Percentiles rank a stretch among this genome's conserved stretches.
phyloP scores from a whole-genome alignment of 2,113 vertebrate genomes.

The Coturnix japonica region DNA sequence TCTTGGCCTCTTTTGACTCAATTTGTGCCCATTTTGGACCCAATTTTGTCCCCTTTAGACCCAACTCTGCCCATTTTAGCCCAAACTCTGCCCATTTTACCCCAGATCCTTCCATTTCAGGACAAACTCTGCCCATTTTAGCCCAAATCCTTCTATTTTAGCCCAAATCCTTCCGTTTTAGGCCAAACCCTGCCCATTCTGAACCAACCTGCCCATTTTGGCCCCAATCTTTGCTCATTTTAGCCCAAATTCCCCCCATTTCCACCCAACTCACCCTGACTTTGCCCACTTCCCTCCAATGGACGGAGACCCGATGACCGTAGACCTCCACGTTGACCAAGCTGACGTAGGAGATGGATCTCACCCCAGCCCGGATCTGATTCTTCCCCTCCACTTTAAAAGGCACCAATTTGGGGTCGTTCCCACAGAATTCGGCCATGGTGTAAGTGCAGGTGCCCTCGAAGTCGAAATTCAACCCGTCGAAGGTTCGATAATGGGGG shows the following conservation, averaged over 20 bases:
- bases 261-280: constrained; percentile 77
- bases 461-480: constrained; percentile 73
- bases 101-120: no score
- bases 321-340: constrained; percentile 73
- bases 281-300: constrained; percentile 73
- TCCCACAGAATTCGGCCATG: constrained; percentile 72
- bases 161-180: no score
- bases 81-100: no score
- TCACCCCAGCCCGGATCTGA: constrained; percentile 74
- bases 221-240: no score
- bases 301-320: constrained; percentile 72
- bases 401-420: constrained; percentile 67
- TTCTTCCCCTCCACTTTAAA: constrained; percentile 85
- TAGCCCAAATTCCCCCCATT: background rate
- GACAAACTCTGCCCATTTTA: no score
- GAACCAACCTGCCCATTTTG: no score
- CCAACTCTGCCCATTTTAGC: no score
- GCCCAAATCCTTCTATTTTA: no score
- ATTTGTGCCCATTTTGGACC: no score
- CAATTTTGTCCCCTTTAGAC: no score
- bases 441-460: constrained; percentile 82
- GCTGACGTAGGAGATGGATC: constrained; percentile 77
- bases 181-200: no score
- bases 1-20: no score
- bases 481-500: constrained; percentile 80